Percentiles rank a stretch among this genome's conserved stretches.
These are phyloP conservation scores for Thalpophila matura DNA, from an alignment of 2,888 invertebrate species.

Conservation along the genomic window DNA sequence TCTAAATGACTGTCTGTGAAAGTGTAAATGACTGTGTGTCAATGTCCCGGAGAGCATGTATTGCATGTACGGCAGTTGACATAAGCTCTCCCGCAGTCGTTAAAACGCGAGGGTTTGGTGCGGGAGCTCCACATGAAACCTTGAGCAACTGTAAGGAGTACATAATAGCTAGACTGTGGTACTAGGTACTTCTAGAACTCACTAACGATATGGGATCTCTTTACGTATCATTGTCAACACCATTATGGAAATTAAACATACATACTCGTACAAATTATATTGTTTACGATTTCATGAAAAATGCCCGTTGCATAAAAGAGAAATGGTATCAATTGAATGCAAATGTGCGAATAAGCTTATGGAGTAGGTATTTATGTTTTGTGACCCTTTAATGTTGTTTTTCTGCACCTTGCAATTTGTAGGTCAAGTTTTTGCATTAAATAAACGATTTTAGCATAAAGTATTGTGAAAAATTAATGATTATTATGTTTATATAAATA, in stretches of 20 bases:
- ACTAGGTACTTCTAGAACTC: neutral
- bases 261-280: conserved; percentile 23
- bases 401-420: conserved; percentile 18
- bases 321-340: conserved; percentile 39
- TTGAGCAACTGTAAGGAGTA: no score
- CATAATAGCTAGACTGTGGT: no score
- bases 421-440: conserved; percentile 1
- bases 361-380: conserved; percentile 20
- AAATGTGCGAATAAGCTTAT: conserved; percentile 25
- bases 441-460: neutral
- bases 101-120: no score
- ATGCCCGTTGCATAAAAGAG: conserved; percentile 13
- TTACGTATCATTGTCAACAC: neutral
- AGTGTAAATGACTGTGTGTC: no score
- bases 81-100: no score
- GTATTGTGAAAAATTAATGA: conserved; percentile 4
- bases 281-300: conserved; percentile 39
- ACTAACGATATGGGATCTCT: neutral
- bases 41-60: no score
- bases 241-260: conserved; percentile 9
- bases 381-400: conserved; percentile 27
- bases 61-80: no score
- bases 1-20: conserved; percentile 22
- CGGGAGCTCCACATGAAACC: no score
- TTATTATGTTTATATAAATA: neutral